Conservation (phyloP, 1,140 invertebrate species). For the Plectrocnemia conspersa region DNA sequence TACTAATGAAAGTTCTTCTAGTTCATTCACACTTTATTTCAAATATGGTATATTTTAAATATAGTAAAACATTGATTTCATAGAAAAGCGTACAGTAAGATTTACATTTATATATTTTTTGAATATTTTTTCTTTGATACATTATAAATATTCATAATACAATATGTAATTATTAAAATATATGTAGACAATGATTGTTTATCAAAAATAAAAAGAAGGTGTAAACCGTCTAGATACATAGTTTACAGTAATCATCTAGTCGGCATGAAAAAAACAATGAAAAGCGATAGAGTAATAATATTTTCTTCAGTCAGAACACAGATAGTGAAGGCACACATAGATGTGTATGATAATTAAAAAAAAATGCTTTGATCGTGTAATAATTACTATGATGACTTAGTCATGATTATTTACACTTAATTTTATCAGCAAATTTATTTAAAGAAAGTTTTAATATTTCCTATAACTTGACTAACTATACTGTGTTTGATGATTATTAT, state of each 20-base stretch:
- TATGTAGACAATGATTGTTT: slow-evolving; percentile 18
- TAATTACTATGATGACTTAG: too few relatives aligned
- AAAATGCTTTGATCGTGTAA: slow-evolving; percentile 6
- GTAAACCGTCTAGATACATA: slow-evolving; percentile 11
- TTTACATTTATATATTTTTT: slow-evolving; percentile 27
- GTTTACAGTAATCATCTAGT: slow-evolving; percentile 14
- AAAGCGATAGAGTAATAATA: slow-evolving; percentile 34
- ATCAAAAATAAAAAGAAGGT: slow-evolving; percentile 34
- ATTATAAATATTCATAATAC: slow-evolving; percentile 20
- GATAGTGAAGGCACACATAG: slow-evolving; percentile 35
- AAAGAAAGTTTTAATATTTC: too few relatives aligned
- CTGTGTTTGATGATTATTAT: too few relatives aligned
- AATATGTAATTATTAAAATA: slow-evolving; percentile 11
- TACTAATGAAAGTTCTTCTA: too few relatives aligned
- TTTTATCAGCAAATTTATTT: too few relatives aligned
- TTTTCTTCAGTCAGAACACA: slow-evolving; percentile 34
- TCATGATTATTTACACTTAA: too few relatives aligned
- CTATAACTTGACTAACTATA: too few relatives aligned
- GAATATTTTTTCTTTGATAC: slow-evolving; percentile 12
- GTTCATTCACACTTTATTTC: slow-evolving; percentile 35
- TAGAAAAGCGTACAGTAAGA: slow-evolving; percentile 36
- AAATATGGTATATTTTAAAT: too few relatives aligned
- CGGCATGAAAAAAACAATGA: slow-evolving; percentile 14
- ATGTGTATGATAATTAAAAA: slow-evolving; percentile 32
- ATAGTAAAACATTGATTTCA: slow-evolving; percentile 32